Conservation (phyloP, 2,888 invertebrate genomes). For the Mimachlamys varia region DNA sequence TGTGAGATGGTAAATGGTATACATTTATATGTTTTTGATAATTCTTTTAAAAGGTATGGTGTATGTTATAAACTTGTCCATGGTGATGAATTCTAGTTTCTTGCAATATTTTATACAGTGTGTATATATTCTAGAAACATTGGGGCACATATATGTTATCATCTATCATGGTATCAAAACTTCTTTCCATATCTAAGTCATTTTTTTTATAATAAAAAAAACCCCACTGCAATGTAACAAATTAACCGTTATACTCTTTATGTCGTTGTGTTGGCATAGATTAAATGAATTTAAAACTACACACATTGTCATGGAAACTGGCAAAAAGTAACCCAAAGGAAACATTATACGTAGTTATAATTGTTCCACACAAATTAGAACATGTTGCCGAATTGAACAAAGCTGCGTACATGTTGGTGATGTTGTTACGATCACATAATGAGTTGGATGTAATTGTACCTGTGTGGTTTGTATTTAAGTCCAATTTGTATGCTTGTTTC, state of each 20-base stretch:
- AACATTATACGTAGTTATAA: too few relatives aligned
- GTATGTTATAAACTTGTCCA: not conserved
- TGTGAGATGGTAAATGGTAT: not conserved
- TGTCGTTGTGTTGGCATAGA: not conserved
- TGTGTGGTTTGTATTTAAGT: not conserved
- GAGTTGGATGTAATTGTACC: not conserved
- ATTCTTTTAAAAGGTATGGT: not conserved
- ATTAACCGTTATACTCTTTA: not conserved
- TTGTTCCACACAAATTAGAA: not conserved
- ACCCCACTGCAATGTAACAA: not conserved
- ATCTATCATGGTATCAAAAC: not conserved
- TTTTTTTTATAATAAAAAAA: not conserved
- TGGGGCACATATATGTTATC: not conserved
- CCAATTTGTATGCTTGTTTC: conserved; percentile 28
- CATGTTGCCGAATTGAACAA: not conserved
- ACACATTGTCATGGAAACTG: not conserved
- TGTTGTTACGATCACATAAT: not conserved
- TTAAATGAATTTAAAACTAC: not conserved
- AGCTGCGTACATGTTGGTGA: not conserved
- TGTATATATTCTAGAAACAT: not conserved
- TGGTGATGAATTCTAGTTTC: not conserved
- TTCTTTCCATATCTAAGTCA: not conserved
- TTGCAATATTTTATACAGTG: conserved; percentile 20
- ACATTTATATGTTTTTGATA: conserved; percentile 7
- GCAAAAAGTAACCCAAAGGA: not conserved